Conservation (phyloP, 2,113 vertebrate species). For the Pedetes capensis region DNA sequence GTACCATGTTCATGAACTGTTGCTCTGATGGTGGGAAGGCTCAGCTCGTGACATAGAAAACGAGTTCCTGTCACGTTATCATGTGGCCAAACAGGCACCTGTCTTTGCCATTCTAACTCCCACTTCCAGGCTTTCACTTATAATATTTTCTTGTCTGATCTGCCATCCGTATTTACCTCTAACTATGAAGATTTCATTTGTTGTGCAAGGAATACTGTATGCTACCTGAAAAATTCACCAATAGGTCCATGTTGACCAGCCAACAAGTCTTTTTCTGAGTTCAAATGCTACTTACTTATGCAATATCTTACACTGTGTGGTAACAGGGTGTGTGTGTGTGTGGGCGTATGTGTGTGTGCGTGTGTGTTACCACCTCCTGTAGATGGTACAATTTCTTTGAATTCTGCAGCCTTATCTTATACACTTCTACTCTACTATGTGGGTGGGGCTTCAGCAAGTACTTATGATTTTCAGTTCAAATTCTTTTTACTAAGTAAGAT, state of each 20-base stretch:
- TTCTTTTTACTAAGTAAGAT: not conserved
- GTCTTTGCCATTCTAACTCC: accelerated
- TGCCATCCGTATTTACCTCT: not conserved
- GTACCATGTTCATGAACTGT: not conserved
- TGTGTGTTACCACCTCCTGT: not conserved
- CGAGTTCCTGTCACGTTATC: not conserved
- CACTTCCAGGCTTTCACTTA: accelerated
- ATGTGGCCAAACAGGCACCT: too few species aligned
- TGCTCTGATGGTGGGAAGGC: not conserved
- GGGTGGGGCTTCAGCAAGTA: not conserved
- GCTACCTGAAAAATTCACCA: not conserved
- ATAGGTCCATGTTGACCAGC: too few species aligned
- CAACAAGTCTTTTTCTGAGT: not conserved
- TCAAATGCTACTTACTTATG: not conserved
- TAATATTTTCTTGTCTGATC: not conserved
- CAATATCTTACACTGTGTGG: not conserved
- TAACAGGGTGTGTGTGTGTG: too few species aligned
- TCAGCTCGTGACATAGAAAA: not conserved
- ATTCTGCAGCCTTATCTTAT: not conserved
- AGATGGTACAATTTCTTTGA: not conserved
- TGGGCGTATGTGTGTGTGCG: accelerated
- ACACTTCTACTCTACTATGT: too few species aligned
- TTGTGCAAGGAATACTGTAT: not conserved
- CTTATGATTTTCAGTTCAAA: not conserved
- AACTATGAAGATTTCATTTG: not conserved